phyloP scores from a whole-genome alignment of 1,140 invertebrate genomes.

The Drosophila malerkotliana region DNA sequence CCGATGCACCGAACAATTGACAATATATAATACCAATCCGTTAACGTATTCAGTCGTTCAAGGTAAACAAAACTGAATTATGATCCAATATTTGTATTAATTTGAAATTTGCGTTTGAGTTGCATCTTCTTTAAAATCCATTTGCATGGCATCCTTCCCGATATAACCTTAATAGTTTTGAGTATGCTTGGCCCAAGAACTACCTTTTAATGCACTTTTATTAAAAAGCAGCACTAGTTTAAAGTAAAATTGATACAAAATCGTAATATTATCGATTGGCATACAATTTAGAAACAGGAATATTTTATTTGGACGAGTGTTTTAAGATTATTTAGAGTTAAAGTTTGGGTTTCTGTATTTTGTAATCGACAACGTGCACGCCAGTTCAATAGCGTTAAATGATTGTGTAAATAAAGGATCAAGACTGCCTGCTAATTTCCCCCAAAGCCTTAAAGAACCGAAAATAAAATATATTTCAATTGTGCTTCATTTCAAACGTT shows the following conservation, averaged over 20 bases:
- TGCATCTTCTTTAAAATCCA: conserved; percentile 27
- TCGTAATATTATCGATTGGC: background rate
- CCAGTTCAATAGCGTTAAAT: conserved; percentile 12
- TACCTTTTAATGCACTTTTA: background rate
- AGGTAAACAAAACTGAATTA: conserved; percentile 54
- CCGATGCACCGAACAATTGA: conserved; percentile 51
- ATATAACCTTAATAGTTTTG: background rate
- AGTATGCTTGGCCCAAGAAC: background rate
- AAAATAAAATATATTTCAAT: conserved; percentile 62
- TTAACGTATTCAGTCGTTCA: conserved; percentile 66
- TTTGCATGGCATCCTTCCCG: conserved; percentile 18
- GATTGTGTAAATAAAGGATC: conserved; percentile 35
- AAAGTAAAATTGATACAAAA: background rate
- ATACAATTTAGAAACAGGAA: background rate
- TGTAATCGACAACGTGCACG: conserved; percentile 26
- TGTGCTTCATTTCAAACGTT: conserved; percentile 69
- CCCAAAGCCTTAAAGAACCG: conserved; percentile 21
- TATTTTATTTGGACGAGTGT: background rate
- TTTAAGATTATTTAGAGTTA: background rate
- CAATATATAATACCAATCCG: conserved; percentile 21
- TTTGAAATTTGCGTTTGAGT: conserved; percentile 14
- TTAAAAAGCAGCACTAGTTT: background rate
- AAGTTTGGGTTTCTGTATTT: background rate
- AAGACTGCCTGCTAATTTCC: conserved; percentile 20
- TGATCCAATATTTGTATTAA: conserved; percentile 16